Conservation (phyloP, 30 jellyfish, hydroid and myxozoan species). For the Chrysaora quinquecirrha region DNA sequence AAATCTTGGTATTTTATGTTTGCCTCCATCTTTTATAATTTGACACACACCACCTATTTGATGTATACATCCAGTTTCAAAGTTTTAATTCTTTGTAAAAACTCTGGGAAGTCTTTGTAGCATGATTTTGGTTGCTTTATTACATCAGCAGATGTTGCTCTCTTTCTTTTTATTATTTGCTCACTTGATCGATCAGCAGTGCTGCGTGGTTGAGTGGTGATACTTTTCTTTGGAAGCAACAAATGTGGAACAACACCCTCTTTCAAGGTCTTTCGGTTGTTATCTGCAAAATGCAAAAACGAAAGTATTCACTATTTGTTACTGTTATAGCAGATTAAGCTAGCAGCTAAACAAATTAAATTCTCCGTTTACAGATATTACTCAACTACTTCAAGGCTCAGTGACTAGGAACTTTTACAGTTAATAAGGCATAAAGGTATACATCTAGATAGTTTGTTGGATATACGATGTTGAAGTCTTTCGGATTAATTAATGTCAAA, state of each 20-base stretch:
- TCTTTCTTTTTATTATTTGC: background rate
- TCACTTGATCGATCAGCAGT: constrained; percentile 2
- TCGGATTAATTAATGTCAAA: no score
- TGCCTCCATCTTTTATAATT: background rate
- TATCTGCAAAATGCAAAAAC: constrained; percentile 4
- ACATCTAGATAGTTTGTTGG: no score
- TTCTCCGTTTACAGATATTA: no score
- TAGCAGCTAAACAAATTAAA: no score
- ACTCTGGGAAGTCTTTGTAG: constrained; percentile 13
- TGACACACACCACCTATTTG: constrained; percentile 8
- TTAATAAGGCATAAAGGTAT: no score
- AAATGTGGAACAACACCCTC: constrained; percentile 31
- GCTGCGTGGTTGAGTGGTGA: background rate
- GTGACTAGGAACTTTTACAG: no score
- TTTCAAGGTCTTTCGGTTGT: constrained; percentile 23
- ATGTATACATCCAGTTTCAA: constrained; percentile 9
- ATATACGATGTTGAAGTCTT: no score
- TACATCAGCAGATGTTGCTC: background rate
- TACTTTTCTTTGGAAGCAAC: constrained; percentile 37
- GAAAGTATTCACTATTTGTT: no score
- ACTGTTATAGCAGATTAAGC: no score
- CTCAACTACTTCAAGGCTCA: no score
- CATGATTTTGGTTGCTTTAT: background rate
- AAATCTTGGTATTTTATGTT: background rate
- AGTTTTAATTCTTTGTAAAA: background rate